Conservation (phyloP, 2,888 invertebrate genomes). For the Drosophila incognita region DNA sequence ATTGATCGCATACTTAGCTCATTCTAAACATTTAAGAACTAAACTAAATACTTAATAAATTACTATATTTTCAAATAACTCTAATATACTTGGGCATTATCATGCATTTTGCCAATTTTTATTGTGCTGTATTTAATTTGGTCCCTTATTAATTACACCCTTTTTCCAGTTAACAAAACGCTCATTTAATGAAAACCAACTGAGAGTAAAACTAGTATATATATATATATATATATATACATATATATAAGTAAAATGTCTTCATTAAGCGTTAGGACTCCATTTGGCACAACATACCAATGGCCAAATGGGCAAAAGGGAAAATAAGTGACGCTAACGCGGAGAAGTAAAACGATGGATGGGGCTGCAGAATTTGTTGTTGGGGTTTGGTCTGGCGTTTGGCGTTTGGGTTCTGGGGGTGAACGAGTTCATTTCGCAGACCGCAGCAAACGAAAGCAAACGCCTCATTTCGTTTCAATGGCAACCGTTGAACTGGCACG, state of each 20-base stretch:
- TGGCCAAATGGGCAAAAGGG: not conserved
- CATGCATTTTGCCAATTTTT: constrained; percentile 29
- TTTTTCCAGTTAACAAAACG: constrained; percentile 47
- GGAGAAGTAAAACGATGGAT: not conserved
- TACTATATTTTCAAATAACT: not conserved
- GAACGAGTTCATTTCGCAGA: constrained; percentile 30
- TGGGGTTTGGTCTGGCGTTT: not conserved
- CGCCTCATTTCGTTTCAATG: constrained; percentile 62
- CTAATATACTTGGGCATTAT: not conserved
- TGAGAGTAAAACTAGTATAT: constrained; percentile 18
- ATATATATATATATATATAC: not conserved
- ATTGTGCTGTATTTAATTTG: constrained; percentile 26
- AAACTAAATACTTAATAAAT: not conserved
- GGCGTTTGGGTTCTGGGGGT: not conserved
- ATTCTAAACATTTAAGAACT: not conserved
- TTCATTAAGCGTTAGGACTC: constrained; percentile 57
- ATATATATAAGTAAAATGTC: constrained; percentile 33
- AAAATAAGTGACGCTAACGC: not conserved
- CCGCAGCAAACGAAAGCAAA: constrained; percentile 49
- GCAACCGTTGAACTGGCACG: constrained; percentile 32
- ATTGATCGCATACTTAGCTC: not conserved
- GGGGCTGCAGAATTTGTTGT: not conserved
- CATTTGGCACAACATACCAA: constrained; percentile 46
- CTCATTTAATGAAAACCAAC: constrained; percentile 47
- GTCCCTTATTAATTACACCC: constrained; percentile 51